Evolutionary conservation across 2,888 invertebrate species (phyloP).

Genomic region (Helleia helle): DNA sequence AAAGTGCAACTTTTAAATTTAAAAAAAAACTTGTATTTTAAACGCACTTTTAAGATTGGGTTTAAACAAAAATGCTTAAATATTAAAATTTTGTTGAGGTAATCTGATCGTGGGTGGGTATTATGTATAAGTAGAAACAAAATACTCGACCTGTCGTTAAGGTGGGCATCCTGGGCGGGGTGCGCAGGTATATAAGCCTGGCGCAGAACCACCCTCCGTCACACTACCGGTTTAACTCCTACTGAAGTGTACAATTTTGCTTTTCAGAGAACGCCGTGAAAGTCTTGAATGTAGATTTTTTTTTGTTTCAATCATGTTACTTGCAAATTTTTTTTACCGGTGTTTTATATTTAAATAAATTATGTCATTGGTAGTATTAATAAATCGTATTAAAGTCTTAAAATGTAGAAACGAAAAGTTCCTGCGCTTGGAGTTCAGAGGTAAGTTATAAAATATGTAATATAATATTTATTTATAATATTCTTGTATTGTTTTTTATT

Average conservation of each 20-base stretch:
- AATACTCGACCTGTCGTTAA: neutral
- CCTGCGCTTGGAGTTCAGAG: conserved; percentile 82
- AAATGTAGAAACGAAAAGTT: conserved; percentile 80
- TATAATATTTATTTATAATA: conserved; percentile 1
- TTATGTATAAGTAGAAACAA: neutral
- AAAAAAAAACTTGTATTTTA: too few relatives aligned
- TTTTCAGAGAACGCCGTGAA: neutral
- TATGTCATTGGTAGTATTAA: conserved; percentile 80
- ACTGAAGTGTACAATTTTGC: neutral
- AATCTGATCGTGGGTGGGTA: too few relatives aligned
- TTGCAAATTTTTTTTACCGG: neutral
- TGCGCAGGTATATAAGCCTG: conserved; percentile 2
- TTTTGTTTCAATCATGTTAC: conserved; percentile 2
- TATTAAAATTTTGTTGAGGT: neutral
- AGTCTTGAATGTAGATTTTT: neutral
- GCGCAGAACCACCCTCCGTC: conserved; percentile 1
- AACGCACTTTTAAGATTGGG: too few relatives aligned
- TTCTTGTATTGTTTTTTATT: neutral
- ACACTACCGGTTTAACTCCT: neutral
- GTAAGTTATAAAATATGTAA: conserved; percentile 65
- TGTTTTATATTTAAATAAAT: neutral
- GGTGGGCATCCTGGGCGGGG: conserved; percentile 3
- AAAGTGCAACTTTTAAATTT: too few relatives aligned
- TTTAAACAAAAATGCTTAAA: too few relatives aligned
- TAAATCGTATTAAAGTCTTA: conserved; percentile 80